These are phyloP conservation scores for Andrena bucephala DNA, from an alignment of 2,888 invertebrate genomes.

Conservation along the genomic window DNA sequence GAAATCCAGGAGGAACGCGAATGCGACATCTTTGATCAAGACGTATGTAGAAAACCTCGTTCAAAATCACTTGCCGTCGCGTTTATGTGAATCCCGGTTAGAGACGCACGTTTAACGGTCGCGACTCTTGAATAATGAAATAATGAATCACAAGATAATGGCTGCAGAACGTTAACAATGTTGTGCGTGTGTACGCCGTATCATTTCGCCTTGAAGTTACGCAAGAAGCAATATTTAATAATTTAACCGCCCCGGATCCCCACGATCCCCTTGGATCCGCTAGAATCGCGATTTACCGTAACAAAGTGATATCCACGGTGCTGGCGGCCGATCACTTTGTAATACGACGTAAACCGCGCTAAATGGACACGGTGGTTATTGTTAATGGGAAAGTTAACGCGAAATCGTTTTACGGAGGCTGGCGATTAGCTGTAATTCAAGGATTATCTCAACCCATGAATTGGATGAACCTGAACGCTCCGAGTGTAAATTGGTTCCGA, in stretches of 20 bases:
- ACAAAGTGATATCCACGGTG: constrained; percentile 1
- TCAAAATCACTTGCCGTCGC: neutral
- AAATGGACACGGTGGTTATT: neutral
- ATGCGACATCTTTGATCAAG: neutral
- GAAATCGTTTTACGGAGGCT: constrained; percentile 31
- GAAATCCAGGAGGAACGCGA: neutral
- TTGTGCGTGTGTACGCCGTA: neutral
- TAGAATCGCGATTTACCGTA: constrained; percentile 11
- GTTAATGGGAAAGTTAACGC: constrained; percentile 13
- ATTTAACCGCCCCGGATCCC: constrained; percentile 28
- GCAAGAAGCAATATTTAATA: constrained; percentile 43
- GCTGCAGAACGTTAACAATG: constrained; percentile 16
- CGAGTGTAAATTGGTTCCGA: neutral
- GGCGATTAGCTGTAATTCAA: constrained; percentile 23
- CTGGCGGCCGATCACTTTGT: neutral
- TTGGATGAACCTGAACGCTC: neutral
- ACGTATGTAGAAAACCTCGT: neutral
- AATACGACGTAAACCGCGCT: neutral
- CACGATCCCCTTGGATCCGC: constrained; percentile 28
- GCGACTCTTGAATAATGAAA: constrained; percentile 11
- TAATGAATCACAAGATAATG: constrained; percentile 28
- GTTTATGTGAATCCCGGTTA: neutral
- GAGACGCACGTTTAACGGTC: neutral
- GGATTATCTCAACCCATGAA: neutral
- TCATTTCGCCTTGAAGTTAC: constrained; percentile 39